Base-by-base conservation (phyloP, 2,888 invertebrate genomes). In the Alsophila aescularia region DNA sequence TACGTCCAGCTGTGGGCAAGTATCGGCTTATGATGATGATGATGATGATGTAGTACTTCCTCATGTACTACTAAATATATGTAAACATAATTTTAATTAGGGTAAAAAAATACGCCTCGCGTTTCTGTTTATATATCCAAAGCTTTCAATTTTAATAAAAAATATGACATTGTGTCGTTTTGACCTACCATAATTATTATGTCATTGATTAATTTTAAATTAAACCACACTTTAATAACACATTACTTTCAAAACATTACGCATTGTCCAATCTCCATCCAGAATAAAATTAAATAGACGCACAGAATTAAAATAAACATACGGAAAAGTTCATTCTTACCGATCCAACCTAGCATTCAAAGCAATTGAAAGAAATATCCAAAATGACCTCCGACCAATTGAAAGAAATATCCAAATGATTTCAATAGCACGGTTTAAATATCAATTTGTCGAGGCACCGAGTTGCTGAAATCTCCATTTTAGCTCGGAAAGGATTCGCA, bases 401-500 rank as follows among this genome's bases (percentile, higher is more conserved):
- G 64, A 64, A 62, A 52, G 58, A 45, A 63, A 63, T 58, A 58
- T 47, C 58, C 45, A 40, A 64, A 56, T 43, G 45, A 60, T 62
- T 52, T 40, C 49, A 62, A 62, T 44, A 50, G 45, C 53, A 29
- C 39, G 49, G 53, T 64, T 65, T 62, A 60, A 62, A 62, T 65
- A 62, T 60, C 62, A 65, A 65, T 65, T 60, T 62, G 57, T 62
- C 43, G 50, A 40, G 40, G 49, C 32, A 53, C 41, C 34, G 45
- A 60, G 50, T 60, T 62, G 57, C 72, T 72, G 66, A 73, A 78
- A 73, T 79, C 80, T 83, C 84, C 83, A 80, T 81, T 81, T 82
- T 76, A 76, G 71, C 68, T 69, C 64, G 67, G 75, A 72, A 80
- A 75, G 77, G 81, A 79, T 80, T 78, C 87, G 64, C 89, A 89